Conservation (phyloP, 2,113 vertebrate species). For the Cinclus cinclus region DNA sequence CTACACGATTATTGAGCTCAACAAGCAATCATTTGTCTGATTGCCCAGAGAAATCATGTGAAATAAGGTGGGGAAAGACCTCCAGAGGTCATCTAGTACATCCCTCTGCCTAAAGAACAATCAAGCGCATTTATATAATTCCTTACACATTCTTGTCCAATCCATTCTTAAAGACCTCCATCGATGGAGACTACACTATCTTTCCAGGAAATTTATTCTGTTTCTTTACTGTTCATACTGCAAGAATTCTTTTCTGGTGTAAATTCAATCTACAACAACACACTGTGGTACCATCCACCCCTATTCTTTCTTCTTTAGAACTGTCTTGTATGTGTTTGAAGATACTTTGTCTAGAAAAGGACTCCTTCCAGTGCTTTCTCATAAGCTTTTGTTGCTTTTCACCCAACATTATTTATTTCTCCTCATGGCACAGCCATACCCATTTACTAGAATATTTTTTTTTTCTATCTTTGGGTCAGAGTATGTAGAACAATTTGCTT, state of each 20-base stretch:
- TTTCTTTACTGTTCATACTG: neutral
- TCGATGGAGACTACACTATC: neutral
- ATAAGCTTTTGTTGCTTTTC: neutral
- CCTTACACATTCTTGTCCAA: neutral
- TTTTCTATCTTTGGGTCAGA: conserved; percentile 1
- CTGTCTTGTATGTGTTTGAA: neutral
- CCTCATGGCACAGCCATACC: neutral
- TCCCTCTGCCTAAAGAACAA: neutral
- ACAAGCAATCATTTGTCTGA: conserved; percentile 22
- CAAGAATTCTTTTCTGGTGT: neutral
- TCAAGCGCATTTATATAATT: neutral
- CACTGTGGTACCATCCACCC: neutral
- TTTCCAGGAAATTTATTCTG: neutral
- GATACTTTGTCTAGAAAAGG: neutral
- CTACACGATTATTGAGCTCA: conserved; percentile 29
- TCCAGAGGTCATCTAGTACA: neutral
- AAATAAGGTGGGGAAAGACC: conserved; percentile 5
- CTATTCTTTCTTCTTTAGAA: neutral
- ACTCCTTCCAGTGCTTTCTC: neutral
- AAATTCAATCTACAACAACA: neutral
- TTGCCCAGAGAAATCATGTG: neutral
- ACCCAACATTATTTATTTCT: neutral
- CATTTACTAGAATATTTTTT: neutral
- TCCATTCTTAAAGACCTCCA: neutral
- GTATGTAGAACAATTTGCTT: neutral